Evolutionary conservation across 2,797 vertebrate species (phyloP), one percentile per base, ranked within the genome.

Genomic region (Gallirallus australis): DNA sequence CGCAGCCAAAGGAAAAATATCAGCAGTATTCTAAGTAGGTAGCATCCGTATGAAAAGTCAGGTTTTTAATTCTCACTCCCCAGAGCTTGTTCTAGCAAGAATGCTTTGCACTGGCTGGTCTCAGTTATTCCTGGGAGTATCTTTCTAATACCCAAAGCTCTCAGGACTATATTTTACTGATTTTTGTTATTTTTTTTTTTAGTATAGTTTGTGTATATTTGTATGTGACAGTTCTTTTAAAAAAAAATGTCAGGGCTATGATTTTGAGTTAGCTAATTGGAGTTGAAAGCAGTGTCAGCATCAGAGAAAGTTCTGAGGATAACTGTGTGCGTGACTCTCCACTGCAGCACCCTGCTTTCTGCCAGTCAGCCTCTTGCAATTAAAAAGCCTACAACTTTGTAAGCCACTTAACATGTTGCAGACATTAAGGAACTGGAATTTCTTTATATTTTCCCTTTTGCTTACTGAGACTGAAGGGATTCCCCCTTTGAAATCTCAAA

Each of bases 271-370:
- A 86, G 25, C 8, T 93, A 84, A 89, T 85, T 53, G 81, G 66
- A 82, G 20, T 6, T 69, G 81, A 95, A 93, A 84, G 83, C 59
- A 65, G 61, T 60, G 86, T 78, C 82, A 90, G 40, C 53, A 94
- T 60, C 48, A 80, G 79, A 89, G 79, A 21, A 77, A 80, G 24
- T 60, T 81, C 33, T 37, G 31, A 66, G 48, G 60, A 71, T 42
- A 82, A 7, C 24, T 28, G 23, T 0, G 0, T 65, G 48, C 0
- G 0, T 77, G 50, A 9, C 9, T 79, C 39, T 81, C 42, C 1
- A 4, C 20, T 56, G 13, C n/a, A 39, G 18, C 17, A 35, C 37
- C 40, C 47, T 5, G 7, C 27, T 60, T 18, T 45, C 45, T 2
- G 3, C 33, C 57, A 40, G 14, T n/a, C 89, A 70, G 2, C 2